Conservation (phyloP, 2,888 invertebrate genomes). For the Eupeodes latifasciatus region DNA sequence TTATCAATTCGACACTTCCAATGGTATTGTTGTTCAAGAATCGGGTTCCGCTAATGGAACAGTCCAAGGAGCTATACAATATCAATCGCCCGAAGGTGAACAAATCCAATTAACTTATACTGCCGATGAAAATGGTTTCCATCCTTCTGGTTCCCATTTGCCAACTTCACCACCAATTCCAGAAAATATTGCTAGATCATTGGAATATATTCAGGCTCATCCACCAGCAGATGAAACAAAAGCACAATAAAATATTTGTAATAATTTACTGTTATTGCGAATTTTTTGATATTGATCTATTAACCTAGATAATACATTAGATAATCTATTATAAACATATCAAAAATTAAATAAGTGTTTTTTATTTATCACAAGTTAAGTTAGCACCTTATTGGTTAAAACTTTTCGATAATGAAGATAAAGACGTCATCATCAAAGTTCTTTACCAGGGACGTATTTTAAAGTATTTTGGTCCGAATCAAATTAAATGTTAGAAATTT, state of each 20-base stretch:
- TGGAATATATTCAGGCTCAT: slow-evolving; percentile 85
- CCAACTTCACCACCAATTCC: slow-evolving; percentile 86
- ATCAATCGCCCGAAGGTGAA: slow-evolving; percentile 85
- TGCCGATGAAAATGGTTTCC: slow-evolving; percentile 87
- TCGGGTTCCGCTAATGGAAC: slow-evolving; percentile 82
- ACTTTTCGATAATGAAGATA: too few species aligned
- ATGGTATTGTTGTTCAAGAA: slow-evolving; percentile 87
- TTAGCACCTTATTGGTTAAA: too few species aligned
- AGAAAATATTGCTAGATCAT: slow-evolving; percentile 83
- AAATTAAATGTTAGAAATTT: too few species aligned
- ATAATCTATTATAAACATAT: too few species aligned
- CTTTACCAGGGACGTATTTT: too few species aligned
- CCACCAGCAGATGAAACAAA: slow-evolving; percentile 67
- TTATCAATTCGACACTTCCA: slow-evolving; percentile 85
- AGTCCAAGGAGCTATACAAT: slow-evolving; percentile 42
- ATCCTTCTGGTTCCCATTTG: slow-evolving; percentile 84
- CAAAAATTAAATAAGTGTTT: too few species aligned
- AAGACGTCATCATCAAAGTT: too few species aligned
- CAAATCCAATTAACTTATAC: slow-evolving; percentile 84
- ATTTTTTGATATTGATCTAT: too few species aligned
- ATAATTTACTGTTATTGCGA: background rate
- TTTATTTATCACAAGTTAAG: too few species aligned
- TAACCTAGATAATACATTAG: too few species aligned
- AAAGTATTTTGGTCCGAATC: too few species aligned
- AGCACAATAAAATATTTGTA: background rate